Base-by-base conservation (phyloP, 2,113 vertebrate genomes). In the Caranx melampygus region DNA sequence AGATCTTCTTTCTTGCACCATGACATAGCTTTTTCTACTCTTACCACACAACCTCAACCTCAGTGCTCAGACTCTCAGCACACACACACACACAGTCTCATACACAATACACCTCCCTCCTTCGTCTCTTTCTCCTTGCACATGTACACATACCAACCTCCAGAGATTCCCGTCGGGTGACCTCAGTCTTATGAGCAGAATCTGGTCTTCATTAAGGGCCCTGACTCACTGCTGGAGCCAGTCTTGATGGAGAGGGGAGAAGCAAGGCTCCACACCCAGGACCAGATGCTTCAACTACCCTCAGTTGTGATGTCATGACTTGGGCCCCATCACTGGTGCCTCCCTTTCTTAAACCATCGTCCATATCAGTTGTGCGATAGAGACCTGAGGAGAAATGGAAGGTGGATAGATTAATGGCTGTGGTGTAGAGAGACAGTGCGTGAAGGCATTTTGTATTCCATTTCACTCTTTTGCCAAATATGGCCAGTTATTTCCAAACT, bases 181-280 rank as follows among this genome's bases (percentile, higher is more conserved):
- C 88, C 91, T 92, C 88, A 94, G 91, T 47, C 89, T 87, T 70
- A 86, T 88, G 81, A 58, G 76, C 65, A 72, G 59, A 87, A 90
- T 95, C 94, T 95, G 94, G 91, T 93, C 85, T 83, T 95, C 93
- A 94, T 95, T 95, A 95, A 82, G 87, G 73, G 61, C 71, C 83
- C 80, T 91, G 89, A 94, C 87, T 92, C 93, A 94, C 85, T 78
- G 83, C 84, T 88, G 86, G 91, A 92, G 93, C 86, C 85, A 76
- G 89, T 82, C 72, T 81, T 83, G 89, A 85, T 77, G 87, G 84
- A 88, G 87, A 82, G 78, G 72, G 79, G 83, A 75, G 87, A 82
- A 80, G 85, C 71, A 83, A 81, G 70, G 71, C 85, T 92, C 93
- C 93, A 92, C 94, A 90, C 94, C 94, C 93, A 79, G 66, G 79